Percentiles rank a stretch among this genome's conserved stretches.
These are phyloP conservation scores for Harmothoe impar DNA, from an alignment of 2,888 invertebrate species.

Conservation along the genomic window DNA sequence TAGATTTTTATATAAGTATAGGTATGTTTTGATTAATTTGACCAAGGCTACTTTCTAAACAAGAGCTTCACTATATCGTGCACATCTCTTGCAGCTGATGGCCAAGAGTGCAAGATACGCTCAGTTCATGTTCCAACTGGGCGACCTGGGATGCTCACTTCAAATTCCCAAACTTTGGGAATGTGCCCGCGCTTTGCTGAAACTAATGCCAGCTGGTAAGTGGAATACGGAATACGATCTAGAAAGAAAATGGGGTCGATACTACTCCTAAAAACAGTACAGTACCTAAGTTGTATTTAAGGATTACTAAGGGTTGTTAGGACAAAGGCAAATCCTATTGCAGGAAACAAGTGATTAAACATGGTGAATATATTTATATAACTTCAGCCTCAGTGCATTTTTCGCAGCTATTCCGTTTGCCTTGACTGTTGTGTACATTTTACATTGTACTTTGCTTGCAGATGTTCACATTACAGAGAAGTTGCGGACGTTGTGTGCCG, in stretches of 20 bases:
- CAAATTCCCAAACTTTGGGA: constrained; percentile 92
- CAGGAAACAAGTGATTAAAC: too few species aligned
- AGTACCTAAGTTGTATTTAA: too few species aligned
- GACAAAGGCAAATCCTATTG: too few species aligned
- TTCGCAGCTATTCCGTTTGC: background rate
- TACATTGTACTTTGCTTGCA: constrained; percentile 70
- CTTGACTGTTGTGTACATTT: background rate
- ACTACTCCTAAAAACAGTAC: too few species aligned
- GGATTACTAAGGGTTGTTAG: too few species aligned
- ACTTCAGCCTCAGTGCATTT: background rate
- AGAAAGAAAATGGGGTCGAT: too few species aligned
- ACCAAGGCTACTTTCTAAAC: too few species aligned
- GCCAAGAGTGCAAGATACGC: constrained; percentile 89
- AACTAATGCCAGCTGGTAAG: constrained; percentile 90
- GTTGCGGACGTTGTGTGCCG: constrained; percentile 86
- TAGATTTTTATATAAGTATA: too few species aligned
- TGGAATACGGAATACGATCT: background rate
- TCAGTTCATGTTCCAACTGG: constrained; percentile 87
- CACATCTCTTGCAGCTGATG: constrained; percentile 87
- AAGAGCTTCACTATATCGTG: too few species aligned
- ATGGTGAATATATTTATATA: too few species aligned
- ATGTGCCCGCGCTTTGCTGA: constrained; percentile 90
- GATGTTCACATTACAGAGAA: constrained; percentile 85
- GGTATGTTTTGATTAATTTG: too few species aligned
- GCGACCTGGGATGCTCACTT: constrained; percentile 93